Conservation (phyloP, 2,888 invertebrate genomes). For the Agriotes lineatus region DNA sequence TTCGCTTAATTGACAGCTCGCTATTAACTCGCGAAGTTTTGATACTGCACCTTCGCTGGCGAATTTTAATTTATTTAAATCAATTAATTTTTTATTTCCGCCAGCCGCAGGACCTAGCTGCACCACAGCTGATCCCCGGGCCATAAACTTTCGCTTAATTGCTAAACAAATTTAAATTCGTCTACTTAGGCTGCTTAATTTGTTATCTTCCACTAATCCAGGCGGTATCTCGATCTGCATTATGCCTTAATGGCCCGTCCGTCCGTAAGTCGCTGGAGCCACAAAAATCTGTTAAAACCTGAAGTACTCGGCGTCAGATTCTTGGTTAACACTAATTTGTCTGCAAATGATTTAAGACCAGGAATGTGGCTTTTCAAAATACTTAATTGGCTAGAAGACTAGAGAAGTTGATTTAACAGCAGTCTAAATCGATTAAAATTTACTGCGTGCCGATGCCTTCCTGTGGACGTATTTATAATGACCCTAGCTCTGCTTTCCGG, state of each 20-base stretch:
- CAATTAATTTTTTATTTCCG: constrained; percentile 4
- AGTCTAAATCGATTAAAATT: constrained; percentile 46
- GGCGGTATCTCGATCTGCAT: too few relatives aligned
- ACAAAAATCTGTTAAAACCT: constrained; percentile 15
- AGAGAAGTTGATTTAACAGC: constrained; percentile 41
- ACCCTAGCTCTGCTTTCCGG: neutral
- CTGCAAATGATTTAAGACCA: constrained; percentile 22
- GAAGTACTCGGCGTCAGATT: constrained; percentile 16
- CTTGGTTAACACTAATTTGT: constrained; percentile 25
- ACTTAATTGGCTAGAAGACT: constrained; percentile 39
- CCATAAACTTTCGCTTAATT: too few relatives aligned
- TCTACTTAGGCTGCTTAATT: too few relatives aligned
- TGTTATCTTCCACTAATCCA: neutral
- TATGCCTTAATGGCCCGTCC: too few relatives aligned
- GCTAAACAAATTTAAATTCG: too few relatives aligned
- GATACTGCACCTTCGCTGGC: neutral
- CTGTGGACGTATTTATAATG: constrained; percentile 1
- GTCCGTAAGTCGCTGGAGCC: neutral
- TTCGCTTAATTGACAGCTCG: constrained; percentile 1
- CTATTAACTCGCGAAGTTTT: neutral
- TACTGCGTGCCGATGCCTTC: constrained; percentile 42
- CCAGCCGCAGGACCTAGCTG: too few relatives aligned
- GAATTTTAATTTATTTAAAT: constrained; percentile 3
- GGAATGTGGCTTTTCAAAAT: constrained; percentile 29
- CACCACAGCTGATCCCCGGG: too few relatives aligned